Evolutionary conservation across 2,113 vertebrate genomes (phyloP).

Genomic region (Paradoxurus hermaphroditus): DNA sequence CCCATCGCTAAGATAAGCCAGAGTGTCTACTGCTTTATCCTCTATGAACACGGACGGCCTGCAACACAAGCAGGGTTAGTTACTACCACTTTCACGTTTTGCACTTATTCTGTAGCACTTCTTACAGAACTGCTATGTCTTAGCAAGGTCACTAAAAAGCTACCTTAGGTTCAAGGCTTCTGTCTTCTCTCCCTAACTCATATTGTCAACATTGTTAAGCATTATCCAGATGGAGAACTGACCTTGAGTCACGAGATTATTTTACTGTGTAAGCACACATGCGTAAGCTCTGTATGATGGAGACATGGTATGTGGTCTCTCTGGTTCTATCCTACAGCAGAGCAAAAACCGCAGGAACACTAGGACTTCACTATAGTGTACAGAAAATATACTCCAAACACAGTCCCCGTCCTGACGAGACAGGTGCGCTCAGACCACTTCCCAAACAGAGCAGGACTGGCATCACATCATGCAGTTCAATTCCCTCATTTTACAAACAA

Average conservation of each 20-base stretch:
- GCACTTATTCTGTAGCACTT: fast-evolving
- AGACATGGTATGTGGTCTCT: not conserved
- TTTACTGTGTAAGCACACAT: not conserved
- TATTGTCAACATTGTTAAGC: not conserved
- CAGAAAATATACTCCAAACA: not conserved
- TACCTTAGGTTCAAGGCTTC: not conserved
- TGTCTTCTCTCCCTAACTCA: not conserved
- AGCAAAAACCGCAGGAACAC: not conserved
- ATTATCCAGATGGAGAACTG: not conserved
- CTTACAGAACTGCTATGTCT: not conserved
- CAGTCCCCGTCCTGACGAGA: not conserved
- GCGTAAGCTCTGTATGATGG: not conserved
- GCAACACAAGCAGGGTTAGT: conserved; percentile 62
- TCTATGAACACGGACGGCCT: conserved; percentile 90
- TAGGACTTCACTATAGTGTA: not conserved
- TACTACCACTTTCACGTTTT: not conserved
- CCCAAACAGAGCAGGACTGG: not conserved
- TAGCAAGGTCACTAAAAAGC: not conserved
- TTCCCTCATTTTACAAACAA: not conserved
- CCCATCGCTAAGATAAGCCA: conserved; percentile 94
- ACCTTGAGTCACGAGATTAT: fast-evolving
- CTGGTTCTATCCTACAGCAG: not conserved
- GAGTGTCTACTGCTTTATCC: conserved; percentile 91
- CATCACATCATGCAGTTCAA: not conserved
- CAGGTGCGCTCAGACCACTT: too few relatives aligned